Percentiles rank a stretch among this genome's conserved stretches.
phyloP scores from a whole-genome alignment of 2,113 vertebrate species.

The Podarcis raffonei region DNA sequence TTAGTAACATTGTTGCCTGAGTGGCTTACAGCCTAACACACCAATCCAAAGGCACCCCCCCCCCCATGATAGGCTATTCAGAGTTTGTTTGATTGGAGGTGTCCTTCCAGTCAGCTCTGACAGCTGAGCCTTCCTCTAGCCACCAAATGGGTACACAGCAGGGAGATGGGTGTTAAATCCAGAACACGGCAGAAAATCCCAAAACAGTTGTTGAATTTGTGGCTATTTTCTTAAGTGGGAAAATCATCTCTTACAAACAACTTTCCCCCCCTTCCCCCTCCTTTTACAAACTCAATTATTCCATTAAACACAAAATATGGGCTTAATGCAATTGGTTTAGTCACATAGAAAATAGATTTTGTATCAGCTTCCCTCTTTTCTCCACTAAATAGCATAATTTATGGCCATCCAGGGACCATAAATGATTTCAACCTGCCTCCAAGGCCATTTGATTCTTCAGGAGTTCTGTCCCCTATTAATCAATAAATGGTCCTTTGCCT shows the following conservation, averaged over 20 bases:
- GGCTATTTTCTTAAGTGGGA: constrained; percentile 26
- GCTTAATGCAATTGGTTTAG: constrained; percentile 61
- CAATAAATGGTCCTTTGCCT: constrained; percentile 57
- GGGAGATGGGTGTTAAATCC: too few species aligned
- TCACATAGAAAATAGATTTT: constrained; percentile 37
- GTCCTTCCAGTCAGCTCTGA: too few species aligned
- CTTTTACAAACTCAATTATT: constrained; percentile 41
- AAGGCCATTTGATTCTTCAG: constrained; percentile 28
- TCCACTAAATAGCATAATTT: constrained; percentile 47
- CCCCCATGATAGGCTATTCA: too few species aligned
- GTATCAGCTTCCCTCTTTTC: constrained; percentile 51
- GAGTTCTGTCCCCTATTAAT: constrained; percentile 56
- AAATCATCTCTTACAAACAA: constrained; percentile 3
- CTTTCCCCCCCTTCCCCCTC: constrained; percentile 24
- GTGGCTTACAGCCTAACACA: too few species aligned
- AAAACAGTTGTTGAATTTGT: not conserved
- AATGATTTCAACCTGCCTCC: constrained; percentile 48
- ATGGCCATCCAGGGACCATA: constrained; percentile 43
- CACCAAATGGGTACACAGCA: too few species aligned
- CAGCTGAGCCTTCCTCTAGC: too few species aligned
- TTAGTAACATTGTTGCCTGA: too few species aligned
- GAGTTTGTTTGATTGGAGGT: too few species aligned
- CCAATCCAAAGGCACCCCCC: too few species aligned
- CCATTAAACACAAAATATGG: constrained; percentile 49
- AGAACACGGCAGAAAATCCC: too few species aligned